Evolutionary conservation across 2,888 invertebrate genomes (phyloP), one percentile per base, ranked within the genome.

Genomic region (Chymomyza procnemis): DNA sequence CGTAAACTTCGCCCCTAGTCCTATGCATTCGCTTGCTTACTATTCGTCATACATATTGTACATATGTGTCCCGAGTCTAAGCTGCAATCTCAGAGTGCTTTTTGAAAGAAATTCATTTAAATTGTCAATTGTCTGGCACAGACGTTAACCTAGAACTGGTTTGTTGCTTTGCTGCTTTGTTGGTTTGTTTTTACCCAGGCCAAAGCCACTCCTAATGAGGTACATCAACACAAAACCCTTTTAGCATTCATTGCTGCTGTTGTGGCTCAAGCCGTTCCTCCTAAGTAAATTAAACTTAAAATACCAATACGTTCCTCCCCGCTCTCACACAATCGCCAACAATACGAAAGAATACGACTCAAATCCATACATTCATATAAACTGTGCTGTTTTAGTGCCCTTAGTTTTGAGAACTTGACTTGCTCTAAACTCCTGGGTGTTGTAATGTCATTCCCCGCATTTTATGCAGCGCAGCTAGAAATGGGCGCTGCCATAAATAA

Each of bases 81-180:
- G 60, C 48, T 14, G 26, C 0, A 16, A 48, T 4, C 21, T 81
- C 81, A 81, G 87, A 66, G 78, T 59, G 75, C 83, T 75, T 80
- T 82, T 82, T 79, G 82, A 84, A 82, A 79, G 83, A 82, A 82
- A 82, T 86, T 85, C 81, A 85, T 82, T 82, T 85, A 82, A 81
- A 86, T 86, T 81, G 85, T 81, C 87, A 81, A 81, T 81, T 81
- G 82, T 81, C 82, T 86, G 84, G 72, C 74, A 61, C 64, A 52
- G 52, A 60, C 50, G 56, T 73, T 76, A 70, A 70, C 69, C 74
- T 66, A 48, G 67, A 80, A 81, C 81, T 76, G 87, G 81, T 84
- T 81, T 81, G 9, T 22, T 54, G 54, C n/a, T n/a, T n/a, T n/a
- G n/a, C n/a, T n/a, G n/a, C n/a, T n/a, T n/a, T n/a, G n/a, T n/a